Evolutionary conservation across 2,113 vertebrate species (phyloP).

Genomic region (Python bivittatus): DNA sequence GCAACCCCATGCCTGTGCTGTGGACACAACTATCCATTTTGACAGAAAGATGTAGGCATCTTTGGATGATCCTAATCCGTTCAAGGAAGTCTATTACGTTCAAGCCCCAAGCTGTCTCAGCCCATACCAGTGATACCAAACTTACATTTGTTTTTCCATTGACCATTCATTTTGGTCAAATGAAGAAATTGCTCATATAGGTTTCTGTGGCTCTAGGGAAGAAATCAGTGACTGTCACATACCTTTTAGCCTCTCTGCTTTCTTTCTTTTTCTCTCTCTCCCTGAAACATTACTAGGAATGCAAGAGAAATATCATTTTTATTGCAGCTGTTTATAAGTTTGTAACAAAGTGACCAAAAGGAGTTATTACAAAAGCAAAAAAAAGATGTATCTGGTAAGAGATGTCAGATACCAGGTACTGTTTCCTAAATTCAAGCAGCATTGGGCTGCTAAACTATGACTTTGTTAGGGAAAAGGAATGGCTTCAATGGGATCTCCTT

Average conservation of each 20-base stretch:
- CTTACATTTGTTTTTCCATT: constrained; percentile 79
- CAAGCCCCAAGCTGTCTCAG: constrained; percentile 77
- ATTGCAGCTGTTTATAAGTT: constrained; percentile 74
- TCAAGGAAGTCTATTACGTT: constrained; percentile 79
- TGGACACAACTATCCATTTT: constrained; percentile 69
- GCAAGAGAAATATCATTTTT: constrained; percentile 59
- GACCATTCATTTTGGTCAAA: constrained; percentile 82
- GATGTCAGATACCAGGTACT: background rate
- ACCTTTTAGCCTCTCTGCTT: constrained; percentile 77
- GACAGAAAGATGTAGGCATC: constrained; percentile 72
- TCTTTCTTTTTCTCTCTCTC: constrained; percentile 47
- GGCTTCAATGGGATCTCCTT: background rate
- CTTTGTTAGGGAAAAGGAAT: background rate
- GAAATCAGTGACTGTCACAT: constrained; percentile 81
- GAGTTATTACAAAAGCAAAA: constrained; percentile 38
- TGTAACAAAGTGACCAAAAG: constrained; percentile 62
- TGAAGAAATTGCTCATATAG: constrained; percentile 76
- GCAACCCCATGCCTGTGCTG: constrained; percentile 70
- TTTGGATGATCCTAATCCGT: constrained; percentile 73
- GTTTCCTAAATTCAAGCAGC: background rate
- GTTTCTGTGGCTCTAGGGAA: constrained; percentile 77
- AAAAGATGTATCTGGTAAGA: background rate
- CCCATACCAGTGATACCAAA: constrained; percentile 75
- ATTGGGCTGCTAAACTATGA: background rate
- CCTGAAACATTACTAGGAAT: constrained; percentile 75